Evolutionary conservation across 1,140 invertebrate species (phyloP).

Genomic region (Muscidifurax raptorellus): DNA sequence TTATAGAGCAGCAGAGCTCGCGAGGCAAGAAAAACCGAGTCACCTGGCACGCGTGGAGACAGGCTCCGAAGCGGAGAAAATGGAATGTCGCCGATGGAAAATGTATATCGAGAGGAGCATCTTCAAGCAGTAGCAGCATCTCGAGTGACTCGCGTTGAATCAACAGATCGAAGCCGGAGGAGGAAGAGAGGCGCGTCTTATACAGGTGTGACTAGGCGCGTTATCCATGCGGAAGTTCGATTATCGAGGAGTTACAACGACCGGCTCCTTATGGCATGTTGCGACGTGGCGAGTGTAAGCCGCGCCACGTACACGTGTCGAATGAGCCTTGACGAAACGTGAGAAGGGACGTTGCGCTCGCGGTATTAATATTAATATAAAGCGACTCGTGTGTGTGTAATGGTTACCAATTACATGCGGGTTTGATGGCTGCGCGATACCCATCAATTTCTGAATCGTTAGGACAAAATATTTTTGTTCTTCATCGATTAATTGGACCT

Average conservation of each 20-base stretch:
- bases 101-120: background rate
- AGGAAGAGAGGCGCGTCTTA: background rate
- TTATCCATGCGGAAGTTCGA: slow-evolving; percentile 57
- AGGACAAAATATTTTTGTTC: no score
- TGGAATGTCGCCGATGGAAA: background rate
- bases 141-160: background rate
- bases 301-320: slow-evolving; percentile 2
- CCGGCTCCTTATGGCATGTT: background rate
- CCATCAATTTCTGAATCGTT: no score
- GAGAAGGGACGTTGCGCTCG: background rate
- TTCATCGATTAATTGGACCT: background rate
- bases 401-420: background rate
- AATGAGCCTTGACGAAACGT: slow-evolving; percentile 26
- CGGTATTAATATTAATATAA: slow-evolving; percentile 10
- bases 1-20: background rate
- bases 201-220: slow-evolving; percentile 53
- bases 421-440: background rate
- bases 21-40: background rate
- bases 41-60: background rate
- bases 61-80: background rate
- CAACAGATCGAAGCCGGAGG: slow-evolving; percentile 3
- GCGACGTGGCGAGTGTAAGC: background rate
- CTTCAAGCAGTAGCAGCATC: background rate
- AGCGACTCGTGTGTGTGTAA: background rate
- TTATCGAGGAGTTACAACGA: slow-evolving; percentile 50